Base-by-base conservation (phyloP, 2,797 vertebrate species). In the Lacerta viridis region DNA sequence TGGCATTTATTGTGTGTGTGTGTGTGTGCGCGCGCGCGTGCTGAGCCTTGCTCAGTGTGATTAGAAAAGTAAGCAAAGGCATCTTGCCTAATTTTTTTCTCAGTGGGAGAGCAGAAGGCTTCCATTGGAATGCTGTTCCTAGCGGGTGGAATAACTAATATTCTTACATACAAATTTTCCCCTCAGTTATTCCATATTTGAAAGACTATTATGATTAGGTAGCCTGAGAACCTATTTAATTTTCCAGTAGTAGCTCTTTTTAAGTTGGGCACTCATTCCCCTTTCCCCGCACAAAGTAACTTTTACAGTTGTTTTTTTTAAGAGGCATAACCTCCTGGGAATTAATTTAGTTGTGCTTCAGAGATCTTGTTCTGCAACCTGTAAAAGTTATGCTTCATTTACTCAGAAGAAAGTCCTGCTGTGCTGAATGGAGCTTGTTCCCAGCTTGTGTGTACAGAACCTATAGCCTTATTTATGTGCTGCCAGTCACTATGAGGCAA, bases 31-130 rank as follows among this genome's bases (percentile, higher is more conserved):
- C 11, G 46, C 11, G 46, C 33, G 43, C 84, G 61, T 36, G 15
- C 39, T 88, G 46, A 84, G 75, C 64, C 33, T 84, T 81, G 50
- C 74, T 84, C 66, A 41, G 66, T 66, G 36, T 61, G 75, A 77
- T 72, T 78, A 79, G 66, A 80, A 81, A 79, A 84, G 64, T 71
- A 78, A 84, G 46, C 64, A 84, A 83, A 88, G 61, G 64, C 75
- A 59, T 78, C 84, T 88, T 84, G 77, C 25, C 85, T 78, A 78
- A 84, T 79, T 84, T 88, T 59, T 78, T 79, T 88, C 87, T 84
- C 87, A 84, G 75, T 80, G 68, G 78, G 77, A 59, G 85, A 80
- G 36, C 43, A 27, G 66, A 80, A 84, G 66, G 36, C 61, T 46
- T 88, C 64, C 46, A 33, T 71, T 72, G 33, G 75, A 79, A 84